Percentiles rank a stretch among this genome's conserved stretches.
Evolutionary conservation across 1,140 invertebrate species (phyloP).

Genomic region (Drosophila murphyi): DNA sequence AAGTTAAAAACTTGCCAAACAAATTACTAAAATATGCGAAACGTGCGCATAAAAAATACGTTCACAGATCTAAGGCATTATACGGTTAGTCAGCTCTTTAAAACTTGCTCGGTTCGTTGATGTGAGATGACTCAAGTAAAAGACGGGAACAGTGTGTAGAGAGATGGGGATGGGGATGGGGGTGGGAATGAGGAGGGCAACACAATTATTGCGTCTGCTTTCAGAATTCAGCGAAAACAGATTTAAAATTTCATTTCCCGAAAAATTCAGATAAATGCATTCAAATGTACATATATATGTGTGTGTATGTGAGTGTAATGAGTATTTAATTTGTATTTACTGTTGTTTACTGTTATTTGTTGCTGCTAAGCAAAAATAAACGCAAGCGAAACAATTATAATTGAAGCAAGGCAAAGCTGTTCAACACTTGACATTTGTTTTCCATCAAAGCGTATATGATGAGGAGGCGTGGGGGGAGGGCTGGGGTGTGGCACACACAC

Average conservation of each 20-base stretch:
- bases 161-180: too few species aligned
- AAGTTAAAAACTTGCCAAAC: too few species aligned
- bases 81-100: constrained; percentile 18
- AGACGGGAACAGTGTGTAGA: too few species aligned
- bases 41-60: not conserved
- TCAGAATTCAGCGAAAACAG: constrained; percentile 24
- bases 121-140: constrained; percentile 22
- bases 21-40: too few species aligned
- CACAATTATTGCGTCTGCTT: constrained; percentile 13
- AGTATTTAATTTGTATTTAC: constrained; percentile 33
- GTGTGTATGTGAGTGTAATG: not conserved
- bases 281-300: not conserved
- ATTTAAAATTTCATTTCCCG: constrained; percentile 46
- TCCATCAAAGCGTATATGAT: constrained; percentile 14
- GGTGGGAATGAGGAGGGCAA: not conserved
- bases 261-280: constrained; percentile 11
- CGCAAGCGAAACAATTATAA: constrained; percentile 1
- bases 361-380: constrained; percentile 19
- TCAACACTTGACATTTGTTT: constrained; percentile 39
- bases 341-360: constrained; percentile 22
- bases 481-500: not conserved
- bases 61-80: constrained; percentile 1
- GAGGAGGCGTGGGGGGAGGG: not conserved
- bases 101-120: constrained; percentile 4
- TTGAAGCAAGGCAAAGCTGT: constrained; percentile 37